Conservation (phyloP, 2,797 vertebrate species). For the Diplodus sargus region DNA sequence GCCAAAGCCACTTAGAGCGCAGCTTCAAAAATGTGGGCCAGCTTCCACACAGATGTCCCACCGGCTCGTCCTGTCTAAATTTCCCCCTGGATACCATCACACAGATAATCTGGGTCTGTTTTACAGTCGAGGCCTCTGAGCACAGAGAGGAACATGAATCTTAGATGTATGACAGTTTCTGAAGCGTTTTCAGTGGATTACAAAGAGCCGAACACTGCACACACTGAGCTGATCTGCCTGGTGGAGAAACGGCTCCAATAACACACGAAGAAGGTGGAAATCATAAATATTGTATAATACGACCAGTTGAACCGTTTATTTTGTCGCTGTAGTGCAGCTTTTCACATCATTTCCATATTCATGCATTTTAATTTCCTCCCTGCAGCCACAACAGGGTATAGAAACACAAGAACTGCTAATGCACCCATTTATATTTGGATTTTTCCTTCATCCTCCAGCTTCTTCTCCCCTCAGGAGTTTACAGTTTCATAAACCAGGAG, state of each 20-base stretch:
- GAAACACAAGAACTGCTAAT: constrained; percentile 15
- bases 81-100: background rate
- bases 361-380: constrained; percentile 49
- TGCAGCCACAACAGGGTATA: background rate
- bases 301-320: background rate
- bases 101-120: constrained; percentile 32
- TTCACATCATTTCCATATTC: constrained; percentile 47
- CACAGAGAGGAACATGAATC: background rate
- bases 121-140: constrained; percentile 2
- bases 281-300: background rate
- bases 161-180: background rate
- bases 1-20: constrained; percentile 36
- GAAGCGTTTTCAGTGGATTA: background rate
- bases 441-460: constrained; percentile 8
- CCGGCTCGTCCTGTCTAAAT: background rate
- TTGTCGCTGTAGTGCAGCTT: constrained; percentile 10
- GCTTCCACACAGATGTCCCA: constrained; percentile 25
- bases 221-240: background rate
- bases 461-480: background rate
- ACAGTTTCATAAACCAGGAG: background rate
- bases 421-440: constrained; percentile 17
- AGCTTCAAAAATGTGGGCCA: constrained; percentile 49
- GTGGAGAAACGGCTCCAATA: no score
- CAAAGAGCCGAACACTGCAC: background rate
- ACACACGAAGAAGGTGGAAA: background rate